A percentile compares a stretch with the other conserved stretches of the same genome.
Evolutionary conservation across 2,113 vertebrate genomes (phyloP).

Genomic region (Dendrocopos noguchii): DNA sequence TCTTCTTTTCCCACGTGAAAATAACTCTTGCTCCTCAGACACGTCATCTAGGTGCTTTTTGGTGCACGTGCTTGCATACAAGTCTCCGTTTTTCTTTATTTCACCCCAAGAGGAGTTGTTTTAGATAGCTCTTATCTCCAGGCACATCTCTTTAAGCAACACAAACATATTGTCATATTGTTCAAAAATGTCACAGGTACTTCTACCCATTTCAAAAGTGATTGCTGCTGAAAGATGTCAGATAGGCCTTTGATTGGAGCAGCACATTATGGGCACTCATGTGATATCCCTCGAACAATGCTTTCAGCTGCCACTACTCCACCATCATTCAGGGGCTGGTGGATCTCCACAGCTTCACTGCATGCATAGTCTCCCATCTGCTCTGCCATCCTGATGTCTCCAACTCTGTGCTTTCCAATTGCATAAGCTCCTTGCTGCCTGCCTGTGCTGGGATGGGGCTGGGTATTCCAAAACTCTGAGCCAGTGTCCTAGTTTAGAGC

Average conservation of each 20-base stretch:
- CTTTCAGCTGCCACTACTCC: not conserved
- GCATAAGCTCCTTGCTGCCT: not conserved
- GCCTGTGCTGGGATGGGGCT: accelerated
- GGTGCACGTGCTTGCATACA: not conserved
- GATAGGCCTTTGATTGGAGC: not conserved
- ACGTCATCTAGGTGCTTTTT: not conserved
- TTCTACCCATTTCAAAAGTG: not conserved
- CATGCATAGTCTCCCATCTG: accelerated
- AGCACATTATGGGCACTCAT: not conserved
- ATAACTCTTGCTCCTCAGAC: not conserved
- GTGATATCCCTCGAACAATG: not conserved
- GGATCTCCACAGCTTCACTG: not conserved
- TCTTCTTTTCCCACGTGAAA: constrained; percentile 11
- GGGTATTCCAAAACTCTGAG: not conserved
- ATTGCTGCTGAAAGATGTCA: not conserved
- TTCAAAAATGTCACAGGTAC: not conserved
- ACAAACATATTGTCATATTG: not conserved
- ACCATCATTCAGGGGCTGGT: not conserved
- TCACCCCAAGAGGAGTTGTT: not conserved
- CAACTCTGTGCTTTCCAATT: not conserved
- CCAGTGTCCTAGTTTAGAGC: too few relatives aligned
- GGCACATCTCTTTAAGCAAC: not conserved
- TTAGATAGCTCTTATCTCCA: not conserved
- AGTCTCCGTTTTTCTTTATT: not conserved
- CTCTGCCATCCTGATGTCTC: accelerated